Base-by-base conservation (phyloP, 2,113 vertebrate species). In the Chaetodon trifascialis region DNA sequence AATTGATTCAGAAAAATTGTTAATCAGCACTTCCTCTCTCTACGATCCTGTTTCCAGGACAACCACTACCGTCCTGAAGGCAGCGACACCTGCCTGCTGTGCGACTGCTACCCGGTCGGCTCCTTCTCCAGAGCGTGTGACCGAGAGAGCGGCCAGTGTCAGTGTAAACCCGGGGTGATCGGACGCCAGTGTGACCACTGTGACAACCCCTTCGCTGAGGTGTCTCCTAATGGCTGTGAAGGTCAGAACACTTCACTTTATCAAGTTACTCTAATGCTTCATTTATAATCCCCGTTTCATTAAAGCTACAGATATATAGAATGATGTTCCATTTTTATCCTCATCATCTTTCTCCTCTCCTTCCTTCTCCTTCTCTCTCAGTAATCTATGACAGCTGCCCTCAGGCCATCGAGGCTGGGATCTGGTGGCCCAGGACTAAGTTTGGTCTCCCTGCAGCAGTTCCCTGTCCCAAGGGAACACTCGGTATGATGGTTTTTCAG, bases 311-410 rank as follows among this genome's bases (percentile, higher is more conserved):
- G 14, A 73, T 51, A 63, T 54, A 77, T 76, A n/a, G 17, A 76
- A 70, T 25, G 9, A 5, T 44, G 60, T 72, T 70, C 25, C 21
- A 25, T 77, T 68, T 73, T 72, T 40, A 49, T 78, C 59, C 64
- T 82, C 82, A 40, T 88, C 80, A 36, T 63, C 19, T 56, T 21
- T 44, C 70, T 65, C 68, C 25, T 42, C 42, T 71, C 71, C 63
- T 55, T 78, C 52, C 17, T 79, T 38, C 77, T 76, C 77, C 78
- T 3, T 65, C 38, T 73, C 76, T 63, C 5, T 0, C 95, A 99
- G 97, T 99, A 80, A 99, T 99, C 91, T 99, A 99, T 0, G 97
- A 99, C 95, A 99, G 98, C 90, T 99, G 98, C 86, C 98, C 98
- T 19, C 95, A 97, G 77, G 96, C 97, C 54, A 98, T 97, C 0